A percentile compares a stretch with the other conserved stretches of the same genome.
Evolutionary conservation across 1,140 invertebrate genomes (phyloP).

Genomic region (Drosophila persimilis): DNA sequence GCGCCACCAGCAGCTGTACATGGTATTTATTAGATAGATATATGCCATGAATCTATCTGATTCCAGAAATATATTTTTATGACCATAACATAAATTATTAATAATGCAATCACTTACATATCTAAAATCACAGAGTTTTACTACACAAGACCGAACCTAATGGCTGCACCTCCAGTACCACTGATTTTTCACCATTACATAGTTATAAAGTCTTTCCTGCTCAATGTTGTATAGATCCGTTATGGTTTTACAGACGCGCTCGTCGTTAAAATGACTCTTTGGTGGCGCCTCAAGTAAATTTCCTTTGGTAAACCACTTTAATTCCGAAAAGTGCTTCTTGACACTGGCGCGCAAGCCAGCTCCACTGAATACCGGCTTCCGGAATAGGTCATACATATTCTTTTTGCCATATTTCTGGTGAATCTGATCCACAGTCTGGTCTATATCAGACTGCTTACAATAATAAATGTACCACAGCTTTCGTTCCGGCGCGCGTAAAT

Average conservation of each 20-base stretch:
- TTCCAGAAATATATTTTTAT: too few relatives aligned
- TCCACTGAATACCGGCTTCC: constrained; percentile 58
- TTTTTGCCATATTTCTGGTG: constrained; percentile 67
- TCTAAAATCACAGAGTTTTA: constrained; percentile 10
- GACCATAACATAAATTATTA: too few relatives aligned
- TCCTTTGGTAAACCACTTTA: constrained; percentile 57
- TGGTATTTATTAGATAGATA: too few relatives aligned
- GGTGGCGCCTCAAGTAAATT: constrained; percentile 58
- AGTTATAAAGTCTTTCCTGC: constrained; percentile 51
- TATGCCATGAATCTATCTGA: too few relatives aligned
- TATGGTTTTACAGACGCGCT: constrained; percentile 41
- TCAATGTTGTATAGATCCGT: constrained; percentile 48
- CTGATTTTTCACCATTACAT: constrained; percentile 39
- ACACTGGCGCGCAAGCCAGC: constrained; percentile 40
- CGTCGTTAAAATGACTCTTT: constrained; percentile 57
- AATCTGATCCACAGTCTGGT: constrained; percentile 50
- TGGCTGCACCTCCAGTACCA: not conserved
- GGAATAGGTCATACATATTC: constrained; percentile 61
- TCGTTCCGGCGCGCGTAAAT: constrained; percentile 40
- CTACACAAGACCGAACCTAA: not conserved
- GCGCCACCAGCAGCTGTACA: too few relatives aligned
- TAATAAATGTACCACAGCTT: constrained; percentile 62
- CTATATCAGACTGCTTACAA: constrained; percentile 44
- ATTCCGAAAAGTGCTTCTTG: constrained; percentile 48
- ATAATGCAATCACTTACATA: too few relatives aligned